Evolutionary conservation across 1,140 invertebrate genomes (phyloP).

Genomic region (Heterodera schachtii): DNA sequence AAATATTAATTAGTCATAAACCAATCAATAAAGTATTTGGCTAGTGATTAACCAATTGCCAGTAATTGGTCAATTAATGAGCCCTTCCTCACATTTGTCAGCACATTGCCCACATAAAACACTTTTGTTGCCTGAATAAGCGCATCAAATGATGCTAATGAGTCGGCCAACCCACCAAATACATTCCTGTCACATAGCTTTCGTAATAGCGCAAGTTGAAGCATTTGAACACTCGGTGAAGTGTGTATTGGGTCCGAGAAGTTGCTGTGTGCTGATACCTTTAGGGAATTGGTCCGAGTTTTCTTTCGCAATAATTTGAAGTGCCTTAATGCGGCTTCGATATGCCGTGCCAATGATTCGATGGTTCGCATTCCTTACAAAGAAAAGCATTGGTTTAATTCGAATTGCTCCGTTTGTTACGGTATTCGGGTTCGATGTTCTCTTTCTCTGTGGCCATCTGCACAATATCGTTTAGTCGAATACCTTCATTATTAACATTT

Average conservation of each 20-base stretch:
- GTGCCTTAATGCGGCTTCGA: slow-evolving; percentile 61
- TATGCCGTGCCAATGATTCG: slow-evolving; percentile 62
- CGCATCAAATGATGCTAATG: not conserved
- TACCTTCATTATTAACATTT: slow-evolving; percentile 42
- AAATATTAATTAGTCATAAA: no score
- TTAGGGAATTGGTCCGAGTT: not conserved
- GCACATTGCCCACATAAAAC: slow-evolving; percentile 69
- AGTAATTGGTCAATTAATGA: no score
- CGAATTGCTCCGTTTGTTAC: slow-evolving; percentile 21
- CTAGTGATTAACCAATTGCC: no score
- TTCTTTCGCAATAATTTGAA: slow-evolving; percentile 5
- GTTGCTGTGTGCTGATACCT: slow-evolving; percentile 65
- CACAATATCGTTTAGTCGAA: slow-evolving; percentile 65
- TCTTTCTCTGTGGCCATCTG: slow-evolving; percentile 66
- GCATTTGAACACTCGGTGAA: slow-evolving; percentile 65
- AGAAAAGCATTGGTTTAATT: not conserved
- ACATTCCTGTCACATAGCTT: slow-evolving; percentile 64
- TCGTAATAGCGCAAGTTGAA: slow-evolving; percentile 65
- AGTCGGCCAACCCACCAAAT: slow-evolving; percentile 43
- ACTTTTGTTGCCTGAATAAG: slow-evolving; percentile 68
- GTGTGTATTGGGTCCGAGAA: slow-evolving; percentile 63
- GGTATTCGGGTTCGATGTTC: slow-evolving; percentile 65
- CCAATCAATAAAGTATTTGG: no score
- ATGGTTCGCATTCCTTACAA: slow-evolving; percentile 57
- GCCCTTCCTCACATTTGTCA: slow-evolving; percentile 47